Evolutionary conservation across 2,888 invertebrate genomes (phyloP).

Genomic region (Apodemia zela): DNA sequence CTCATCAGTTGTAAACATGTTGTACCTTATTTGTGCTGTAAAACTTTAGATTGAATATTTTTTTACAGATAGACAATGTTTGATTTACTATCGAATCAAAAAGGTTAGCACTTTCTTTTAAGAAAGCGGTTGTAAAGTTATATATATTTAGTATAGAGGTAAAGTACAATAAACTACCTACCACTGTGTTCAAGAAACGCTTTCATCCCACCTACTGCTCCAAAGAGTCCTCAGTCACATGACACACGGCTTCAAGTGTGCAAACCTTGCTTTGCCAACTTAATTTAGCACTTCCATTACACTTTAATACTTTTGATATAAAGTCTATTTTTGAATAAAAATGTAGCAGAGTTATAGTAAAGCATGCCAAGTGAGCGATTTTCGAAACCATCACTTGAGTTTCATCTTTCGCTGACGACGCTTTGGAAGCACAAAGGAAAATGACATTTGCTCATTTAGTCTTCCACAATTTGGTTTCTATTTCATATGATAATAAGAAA

Average conservation of each 20-base stretch:
- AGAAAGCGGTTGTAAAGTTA: neutral
- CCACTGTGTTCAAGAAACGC: constrained; percentile 22
- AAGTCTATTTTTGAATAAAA: constrained; percentile 27
- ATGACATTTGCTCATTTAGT: constrained; percentile 37
- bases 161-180: constrained; percentile 13
- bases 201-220: constrained; percentile 36
- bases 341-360: constrained; percentile 15
- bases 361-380: constrained; percentile 44
- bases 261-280: constrained; percentile 41
- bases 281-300: constrained; percentile 20
- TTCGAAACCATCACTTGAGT: constrained; percentile 46
- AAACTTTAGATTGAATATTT: too few species aligned
- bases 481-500: neutral
- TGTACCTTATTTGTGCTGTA: too few species aligned
- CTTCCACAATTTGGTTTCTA: constrained; percentile 17
- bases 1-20: too few species aligned
- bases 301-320: constrained; percentile 29
- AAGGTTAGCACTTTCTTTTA: neutral
- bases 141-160: neutral
- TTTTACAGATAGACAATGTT: too few species aligned
- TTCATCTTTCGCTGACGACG: constrained; percentile 42
- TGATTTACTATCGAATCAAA: neutral
- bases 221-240: constrained; percentile 40
- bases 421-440: constrained; percentile 39
- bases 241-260: constrained; percentile 47